Evolutionary conservation across 1,140 invertebrate genomes (phyloP), one percentile per base, ranked within the genome.

Genomic region (Scaptomyza montana): DNA sequence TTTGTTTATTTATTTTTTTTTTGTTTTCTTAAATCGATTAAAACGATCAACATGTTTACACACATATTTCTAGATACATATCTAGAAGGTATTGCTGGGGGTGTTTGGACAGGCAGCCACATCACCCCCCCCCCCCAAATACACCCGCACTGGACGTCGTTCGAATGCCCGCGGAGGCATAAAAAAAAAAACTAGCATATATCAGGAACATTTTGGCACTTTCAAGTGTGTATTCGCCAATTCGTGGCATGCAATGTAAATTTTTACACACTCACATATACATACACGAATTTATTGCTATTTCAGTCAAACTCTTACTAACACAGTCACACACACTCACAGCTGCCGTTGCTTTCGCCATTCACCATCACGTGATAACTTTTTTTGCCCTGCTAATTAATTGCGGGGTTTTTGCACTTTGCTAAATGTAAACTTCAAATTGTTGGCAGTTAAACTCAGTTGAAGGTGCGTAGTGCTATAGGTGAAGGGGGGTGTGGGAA

Each of bases 211-310:
- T 77, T 87, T 86, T 84, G 70, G 70, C 82, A 89, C 64, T 73
- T 89, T 89, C 82, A 56, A 89, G 84, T 87, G 84, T 73, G 36
- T 82, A 87, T 87, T 87, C 78, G 51, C 79, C 82, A 87, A 87
- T 87, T 73, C 64, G 67, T 56, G 56, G 59, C 39, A 7, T 5
- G 16, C 25, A 57, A 46, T 9, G 28, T 12, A 16, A 1, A 10
- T 19, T 53, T 63, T 59, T 55, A 72, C 53, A 6, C 21, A 2
- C 13, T 5, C 13, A 10, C 10, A 4, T 19, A n/a, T 53, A 2
- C 16, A 16, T 36, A 13, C 12, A 41, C 12, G 21, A 51, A 60
- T 68, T 60, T 53, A 68, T 61, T 49, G 47, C 39, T 39, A 46
- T 36, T 45, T 43, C 39, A 51, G 56, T 68, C 41, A n/a, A 41